Conservation (phyloP, 2,797 vertebrate species). For the Apogon hyalosoma region DNA sequence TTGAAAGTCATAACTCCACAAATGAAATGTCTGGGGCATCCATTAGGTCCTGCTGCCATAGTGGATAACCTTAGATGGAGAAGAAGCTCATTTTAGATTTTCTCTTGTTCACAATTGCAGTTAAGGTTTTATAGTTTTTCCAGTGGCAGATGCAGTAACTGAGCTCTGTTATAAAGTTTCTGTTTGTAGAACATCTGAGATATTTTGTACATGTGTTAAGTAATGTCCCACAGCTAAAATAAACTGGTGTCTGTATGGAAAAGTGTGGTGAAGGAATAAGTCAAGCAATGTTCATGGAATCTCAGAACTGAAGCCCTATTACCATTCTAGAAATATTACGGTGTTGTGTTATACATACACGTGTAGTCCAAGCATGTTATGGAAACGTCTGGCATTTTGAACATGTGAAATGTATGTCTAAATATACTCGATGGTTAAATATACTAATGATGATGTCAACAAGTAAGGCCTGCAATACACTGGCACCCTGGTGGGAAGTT, state of each 20-base stretch:
- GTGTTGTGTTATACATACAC: neutral
- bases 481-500: neutral
- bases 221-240: too few relatives aligned
- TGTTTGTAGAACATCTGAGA: neutral
- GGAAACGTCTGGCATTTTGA: slow-evolving; percentile 35
- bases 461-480: neutral
- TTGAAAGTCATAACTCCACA: slow-evolving; percentile 77
- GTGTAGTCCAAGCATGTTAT: slow-evolving; percentile 18
- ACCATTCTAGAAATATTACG: neutral
- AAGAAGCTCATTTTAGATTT: slow-evolving; percentile 47
- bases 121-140: neutral
- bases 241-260: neutral
- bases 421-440: slow-evolving; percentile 53
- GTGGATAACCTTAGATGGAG: slow-evolving; percentile 28
- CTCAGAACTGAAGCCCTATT: too few relatives aligned
- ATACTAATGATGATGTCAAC: slow-evolving; percentile 9
- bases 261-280: neutral
- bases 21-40: slow-evolving; percentile 73
- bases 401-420: slow-evolving; percentile 40
- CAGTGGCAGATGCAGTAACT: slow-evolving; percentile 14
- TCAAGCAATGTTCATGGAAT: neutral
- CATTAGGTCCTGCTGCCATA: slow-evolving; percentile 29
- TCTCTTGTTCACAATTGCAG: neutral
- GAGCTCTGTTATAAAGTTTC: neutral
- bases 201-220: neutral